A percentile compares a stretch with the other conserved stretches of the same genome.
Conservation (phyloP, 2,113 vertebrate genomes). For the Pseudopipra pipra region DNA sequence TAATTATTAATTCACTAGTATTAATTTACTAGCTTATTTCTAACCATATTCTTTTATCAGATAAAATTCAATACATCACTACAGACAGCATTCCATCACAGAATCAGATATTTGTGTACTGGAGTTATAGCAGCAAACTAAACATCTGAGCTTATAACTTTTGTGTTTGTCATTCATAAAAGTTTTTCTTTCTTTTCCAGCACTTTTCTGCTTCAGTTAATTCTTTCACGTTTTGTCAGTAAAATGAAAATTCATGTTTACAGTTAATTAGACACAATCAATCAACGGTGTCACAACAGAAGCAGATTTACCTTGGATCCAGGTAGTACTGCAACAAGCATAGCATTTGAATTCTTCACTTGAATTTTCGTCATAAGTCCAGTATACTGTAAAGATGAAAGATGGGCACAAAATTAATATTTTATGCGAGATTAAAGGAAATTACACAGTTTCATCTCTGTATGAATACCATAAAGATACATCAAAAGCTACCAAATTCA, state of each 20-base stretch:
- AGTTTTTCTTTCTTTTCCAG: not conserved
- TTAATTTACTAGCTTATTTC: not conserved
- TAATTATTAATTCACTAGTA: not conserved
- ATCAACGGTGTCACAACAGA: not conserved
- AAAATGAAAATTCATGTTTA: not conserved
- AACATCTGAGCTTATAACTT: not conserved
- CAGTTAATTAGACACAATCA: not conserved
- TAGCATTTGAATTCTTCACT: not conserved
- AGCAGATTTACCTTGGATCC: not conserved
- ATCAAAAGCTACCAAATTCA: slow-evolving; percentile 6
- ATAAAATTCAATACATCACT: not conserved
- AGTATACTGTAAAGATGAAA: not conserved
- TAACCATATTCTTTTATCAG: not conserved
- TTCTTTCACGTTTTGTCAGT: not conserved
- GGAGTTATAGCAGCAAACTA: not conserved
- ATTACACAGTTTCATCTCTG: slow-evolving; percentile 4
- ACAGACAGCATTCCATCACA: not conserved
- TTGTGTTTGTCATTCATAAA: not conserved
- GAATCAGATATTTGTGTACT: not conserved
- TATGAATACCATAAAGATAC: not conserved
- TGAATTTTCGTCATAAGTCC: not conserved
- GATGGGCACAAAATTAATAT: slow-evolving; percentile 13
- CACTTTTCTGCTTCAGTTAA: not conserved
- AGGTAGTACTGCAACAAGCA: not conserved
- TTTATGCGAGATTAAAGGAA: slow-evolving; percentile 38